Evolutionary conservation across 2,888 invertebrate genomes (phyloP), one percentile per base, ranked within the genome.

Genomic region (Drosophila recens): DNA sequence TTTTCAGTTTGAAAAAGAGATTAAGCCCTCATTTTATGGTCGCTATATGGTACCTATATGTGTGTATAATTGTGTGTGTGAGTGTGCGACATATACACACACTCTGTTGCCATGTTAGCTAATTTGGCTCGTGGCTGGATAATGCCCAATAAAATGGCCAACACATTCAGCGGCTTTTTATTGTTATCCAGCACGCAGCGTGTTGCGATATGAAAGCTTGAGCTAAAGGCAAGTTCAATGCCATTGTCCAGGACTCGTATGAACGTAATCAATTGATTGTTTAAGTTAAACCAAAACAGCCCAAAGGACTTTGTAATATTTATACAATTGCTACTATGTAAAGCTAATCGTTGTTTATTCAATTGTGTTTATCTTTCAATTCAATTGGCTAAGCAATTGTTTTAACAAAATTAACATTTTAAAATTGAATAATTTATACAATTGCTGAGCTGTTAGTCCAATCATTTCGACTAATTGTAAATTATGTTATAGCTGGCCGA

Each of bases 21-120:
- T 77, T 70, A 80, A 52, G 58, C 53, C 51, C 61, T 67, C 63
- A 71, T 70, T 77, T 79, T 67, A 80, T 67, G 74, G 65, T 20
- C 62, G 30, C 43, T 33, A 33, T 48, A 13, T 20, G 45, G 11
- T 52, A 42, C 59, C 11, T 51, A 8, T 20, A 33, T n/a, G 1
- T 9, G 27, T 0, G 34, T 27, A 27, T 27, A 34, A 3, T 30
- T 34, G 13, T 40, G 38, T 53, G 40, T 48, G 46, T 15, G 30
- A 10, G 49, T 43, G 53, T 42, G 17, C 17, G 11, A 33, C 20
- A 48, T 15, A 11, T 23, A 66, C 40, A 57, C 40, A 57, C 40
- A 57, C 40, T 23, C 34, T 40, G 57, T 54, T 70, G 20, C 58
- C 75, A 45, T 56, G 42, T 65, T 65, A 40, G 65, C 75, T 75